phyloP scores from a whole-genome alignment of 2,888 invertebrate species.

The Caenorhabditis macrosperma region DNA sequence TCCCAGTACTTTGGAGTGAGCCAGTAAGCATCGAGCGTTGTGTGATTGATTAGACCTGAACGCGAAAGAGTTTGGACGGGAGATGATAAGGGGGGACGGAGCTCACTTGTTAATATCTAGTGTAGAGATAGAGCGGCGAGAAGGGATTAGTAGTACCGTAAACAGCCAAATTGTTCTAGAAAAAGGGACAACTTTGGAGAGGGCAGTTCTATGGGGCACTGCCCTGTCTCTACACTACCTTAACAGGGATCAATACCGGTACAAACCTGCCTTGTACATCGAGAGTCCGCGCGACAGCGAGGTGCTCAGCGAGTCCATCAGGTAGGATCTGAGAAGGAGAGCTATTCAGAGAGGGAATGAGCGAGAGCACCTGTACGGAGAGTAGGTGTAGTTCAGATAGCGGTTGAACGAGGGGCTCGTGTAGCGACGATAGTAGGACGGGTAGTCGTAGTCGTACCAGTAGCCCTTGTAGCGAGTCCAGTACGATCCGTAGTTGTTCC shows the following conservation, averaged over 20 bases:
- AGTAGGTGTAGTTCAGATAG: slow-evolving; percentile 68
- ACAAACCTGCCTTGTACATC: slow-evolving; percentile 72
- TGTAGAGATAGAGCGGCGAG: slow-evolving; percentile 68
- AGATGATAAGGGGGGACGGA: background rate
- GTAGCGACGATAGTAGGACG: slow-evolving; percentile 72
- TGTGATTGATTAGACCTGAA: slow-evolving; percentile 70
- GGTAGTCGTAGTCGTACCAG: slow-evolving; percentile 76
- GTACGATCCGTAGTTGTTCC: slow-evolving; percentile 69
- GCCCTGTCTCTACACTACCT: slow-evolving; percentile 58
- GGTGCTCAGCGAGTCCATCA: slow-evolving; percentile 67
- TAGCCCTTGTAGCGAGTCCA: slow-evolving; percentile 79
- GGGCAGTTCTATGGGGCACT: slow-evolving; percentile 17
- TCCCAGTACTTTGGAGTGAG: slow-evolving; percentile 74
- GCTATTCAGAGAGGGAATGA: background rate
- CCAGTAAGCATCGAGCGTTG: slow-evolving; percentile 74
- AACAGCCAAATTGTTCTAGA: slow-evolving; percentile 60
- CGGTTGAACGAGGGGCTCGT: slow-evolving; percentile 64
- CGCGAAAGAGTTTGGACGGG: background rate
- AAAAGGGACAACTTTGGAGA: slow-evolving; percentile 1
- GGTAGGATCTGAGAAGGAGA: slow-evolving; percentile 63
- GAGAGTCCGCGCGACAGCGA: slow-evolving; percentile 68
- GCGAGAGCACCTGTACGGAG: slow-evolving; percentile 65
- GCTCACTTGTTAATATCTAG: slow-evolving; percentile 57
- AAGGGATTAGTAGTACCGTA: slow-evolving; percentile 72
- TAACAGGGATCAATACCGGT: slow-evolving; percentile 53